Evolutionary conservation across 1,140 invertebrate species (phyloP).

Genomic region (Pseudomyrmex dendroicus): DNA sequence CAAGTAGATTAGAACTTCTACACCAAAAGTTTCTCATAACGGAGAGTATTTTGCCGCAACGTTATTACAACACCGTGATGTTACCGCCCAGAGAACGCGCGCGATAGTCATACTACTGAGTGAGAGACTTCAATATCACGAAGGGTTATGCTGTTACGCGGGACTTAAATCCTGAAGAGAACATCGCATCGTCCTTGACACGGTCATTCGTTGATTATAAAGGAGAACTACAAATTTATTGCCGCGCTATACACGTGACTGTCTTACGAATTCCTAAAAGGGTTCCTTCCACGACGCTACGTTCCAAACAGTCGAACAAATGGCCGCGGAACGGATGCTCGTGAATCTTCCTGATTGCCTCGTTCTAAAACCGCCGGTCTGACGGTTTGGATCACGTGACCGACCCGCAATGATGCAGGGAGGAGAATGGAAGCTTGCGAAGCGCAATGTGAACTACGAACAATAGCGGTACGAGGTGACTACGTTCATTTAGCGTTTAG

Average conservation of each 20-base stretch:
- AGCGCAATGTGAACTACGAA: slow-evolving; percentile 7
- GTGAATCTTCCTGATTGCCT: slow-evolving; percentile 69
- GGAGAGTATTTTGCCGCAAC: too few species aligned
- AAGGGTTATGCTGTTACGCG: neutral
- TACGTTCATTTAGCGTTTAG: slow-evolving; percentile 42
- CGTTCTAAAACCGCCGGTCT: slow-evolving; percentile 43
- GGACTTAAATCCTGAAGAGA: slow-evolving; percentile 16
- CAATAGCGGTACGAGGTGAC: slow-evolving; percentile 19
- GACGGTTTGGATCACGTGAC: slow-evolving; percentile 35
- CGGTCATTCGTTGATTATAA: slow-evolving; percentile 37
- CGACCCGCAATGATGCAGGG: slow-evolving; percentile 20
- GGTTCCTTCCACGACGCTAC: neutral
- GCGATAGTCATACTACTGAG: neutral
- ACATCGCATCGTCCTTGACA: slow-evolving; percentile 6
- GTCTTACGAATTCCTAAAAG: slow-evolving; percentile 9
- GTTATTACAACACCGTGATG: neutral
- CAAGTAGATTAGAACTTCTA: neutral
- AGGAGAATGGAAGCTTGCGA: slow-evolving; percentile 39
- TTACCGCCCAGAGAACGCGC: neutral
- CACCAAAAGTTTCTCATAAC: neutral
- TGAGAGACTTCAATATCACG: neutral
- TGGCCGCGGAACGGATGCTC: slow-evolving; percentile 47
- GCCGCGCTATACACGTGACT: slow-evolving; percentile 32
- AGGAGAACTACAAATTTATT: slow-evolving; percentile 51
- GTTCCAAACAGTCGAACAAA: slow-evolving; percentile 57